Conservation (phyloP, 2,888 invertebrate species). For the Macrophya alboannulata region DNA sequence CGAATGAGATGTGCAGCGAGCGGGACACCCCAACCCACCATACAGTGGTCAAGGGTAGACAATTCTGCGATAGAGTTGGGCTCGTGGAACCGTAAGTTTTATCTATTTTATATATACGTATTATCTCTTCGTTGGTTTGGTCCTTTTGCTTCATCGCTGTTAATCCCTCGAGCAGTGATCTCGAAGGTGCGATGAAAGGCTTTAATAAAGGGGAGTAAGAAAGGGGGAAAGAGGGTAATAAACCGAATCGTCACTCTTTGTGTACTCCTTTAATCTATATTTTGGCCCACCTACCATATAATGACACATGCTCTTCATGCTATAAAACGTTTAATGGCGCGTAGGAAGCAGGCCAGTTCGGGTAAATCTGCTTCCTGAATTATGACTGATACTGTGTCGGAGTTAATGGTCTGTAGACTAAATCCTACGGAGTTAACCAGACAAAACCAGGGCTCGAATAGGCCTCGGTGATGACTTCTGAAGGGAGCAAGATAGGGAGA, state of each 20-base stretch:
- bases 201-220: not conserved
- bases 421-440: constrained; percentile 16
- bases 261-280: constrained; percentile 23
- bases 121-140: constrained; percentile 66
- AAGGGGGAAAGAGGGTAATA: not conserved
- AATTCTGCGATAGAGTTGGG: constrained; percentile 85
- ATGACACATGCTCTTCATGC: constrained; percentile 3
- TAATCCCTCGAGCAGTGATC: not conserved
- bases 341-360: constrained; percentile 13
- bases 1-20: constrained; percentile 91
- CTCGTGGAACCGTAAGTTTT: constrained; percentile 83
- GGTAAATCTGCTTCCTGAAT: constrained; percentile 44
- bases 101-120: constrained; percentile 13
- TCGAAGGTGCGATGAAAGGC: constrained; percentile 1
- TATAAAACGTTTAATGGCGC: constrained; percentile 48
- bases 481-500: not conserved
- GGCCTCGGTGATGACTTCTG: constrained; percentile 22
- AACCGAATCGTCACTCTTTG: constrained; percentile 1
- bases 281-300: not conserved
- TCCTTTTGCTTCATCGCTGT: not conserved
- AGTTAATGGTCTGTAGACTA: constrained; percentile 29
- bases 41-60: constrained; percentile 89
- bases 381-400: constrained; percentile 45
- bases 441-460: constrained; percentile 30
- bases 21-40: constrained; percentile 89